Evolutionary conservation across 2,888 invertebrate species (phyloP), one percentile per base, ranked within the genome.

Genomic region (Eubasilissa splendida): DNA sequence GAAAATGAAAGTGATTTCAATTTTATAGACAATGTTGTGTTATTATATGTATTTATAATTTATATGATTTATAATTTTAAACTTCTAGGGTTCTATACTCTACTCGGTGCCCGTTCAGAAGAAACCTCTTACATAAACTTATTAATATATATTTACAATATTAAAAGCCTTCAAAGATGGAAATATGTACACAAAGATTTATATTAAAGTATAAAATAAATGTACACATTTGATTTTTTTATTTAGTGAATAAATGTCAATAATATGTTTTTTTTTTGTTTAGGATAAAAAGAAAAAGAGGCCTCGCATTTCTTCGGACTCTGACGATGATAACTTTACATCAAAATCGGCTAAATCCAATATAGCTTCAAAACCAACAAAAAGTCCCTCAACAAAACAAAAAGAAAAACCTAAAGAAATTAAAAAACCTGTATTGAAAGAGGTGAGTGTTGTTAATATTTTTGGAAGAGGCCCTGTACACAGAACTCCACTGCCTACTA

Each of bases 391-490:
- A 12, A 14, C 66, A 5, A 59, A 60, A 58, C 22, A 52, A 7
- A 78, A 73, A 58, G 60, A 14, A 22, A 76, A 71, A 66, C 63
- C 56, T 14, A 76, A 86, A 77, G 85, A 85, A 60, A 63, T 85
- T 4, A 84, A 85, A 66, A 87, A 87, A 81, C 82, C 85, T 42
- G 83, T 85, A 60, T 85, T 88, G 0, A 88, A 88, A 85, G 89
- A 90, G 85, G 87, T 88, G 0, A 91, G 90, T 85, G 87, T 88
- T 8, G 86, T 90, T 52, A 91, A 93, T 86, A 86, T 94, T 8
- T 95, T 95, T 89, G 92, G 92, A 9, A 92, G 87, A 65, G 91
- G 87, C 79, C 93, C 94, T 1, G 88, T 94, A 22, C 92, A 92
- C 84, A 89, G 93, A 66, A 70, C 79, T 31, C 74, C 66, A 3